Base-by-base conservation (phyloP, 1,140 invertebrate species). In the Diorhabda sublineata region DNA sequence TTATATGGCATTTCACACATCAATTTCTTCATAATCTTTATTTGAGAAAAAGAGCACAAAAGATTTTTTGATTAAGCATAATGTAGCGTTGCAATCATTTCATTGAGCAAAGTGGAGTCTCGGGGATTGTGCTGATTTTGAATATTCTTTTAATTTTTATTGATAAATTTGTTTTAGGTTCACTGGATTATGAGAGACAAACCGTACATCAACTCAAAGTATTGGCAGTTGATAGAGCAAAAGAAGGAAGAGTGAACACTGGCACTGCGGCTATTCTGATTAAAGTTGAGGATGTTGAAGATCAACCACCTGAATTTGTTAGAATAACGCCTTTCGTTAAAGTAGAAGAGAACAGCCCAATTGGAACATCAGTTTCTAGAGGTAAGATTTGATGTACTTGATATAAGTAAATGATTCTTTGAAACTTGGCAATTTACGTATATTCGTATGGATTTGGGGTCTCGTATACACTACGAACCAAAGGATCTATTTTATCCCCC, bases 301-400 rank as follows among this genome's bases (percentile, higher is more conserved):
- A 97, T 80, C 92, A 94, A 78, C 92, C 92, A 3, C 94, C 94
- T 0, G 93, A 95, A 80, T 97, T 96, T 82, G 89, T 95, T 42
- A 86, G 90, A 59, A 92, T 93, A 6, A 91, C 90, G 62, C 90
- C 94, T 2, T 92, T 97, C 41, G 93, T 92, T 1, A 86, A 93
- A 75, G 90, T 97, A 56, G 88, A 91, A 69, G 94, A 97, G 83
- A 92, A 96, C 85, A 88, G 89, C 0, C 87, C 88, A 7, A 84
- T 92, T 59, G 92, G 92, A 61, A 91, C 92, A 0, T 87, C 89
- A 42, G 90, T 96, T 59, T 82, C 95, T 60, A 89, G 93, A 89
- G 91, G 91, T 92, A 65, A 64, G 4, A 62, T 52, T 52, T 6
- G 47, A 52, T 6, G 2, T 52, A 52, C 2, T 6, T 52, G 47